Base-by-base conservation (phyloP, 2,797 vertebrate species). In the Parambassis ranga region DNA sequence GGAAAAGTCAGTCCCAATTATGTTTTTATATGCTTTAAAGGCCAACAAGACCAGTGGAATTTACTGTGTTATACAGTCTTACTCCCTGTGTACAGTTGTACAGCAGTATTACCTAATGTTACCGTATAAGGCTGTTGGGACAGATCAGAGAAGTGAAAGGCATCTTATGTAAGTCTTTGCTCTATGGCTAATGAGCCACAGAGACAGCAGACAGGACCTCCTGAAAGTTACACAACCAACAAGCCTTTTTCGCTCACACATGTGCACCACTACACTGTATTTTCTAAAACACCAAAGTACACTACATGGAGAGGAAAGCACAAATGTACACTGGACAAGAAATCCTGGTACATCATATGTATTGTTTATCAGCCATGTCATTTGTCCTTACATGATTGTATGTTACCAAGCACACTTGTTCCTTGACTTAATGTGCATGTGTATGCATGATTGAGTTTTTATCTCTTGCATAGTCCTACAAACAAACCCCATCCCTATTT, bases 141-240 rank as follows among this genome's bases (percentile, higher is more conserved):
- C 41, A 63, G 44, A 52, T 37, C 16, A 7, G 44, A 28, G 39
- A 52, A 37, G 71, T 74, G 63, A 69, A 71, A 41, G 32, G 30
- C 47, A 58, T 65, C 63, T 77, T 77, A 75, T 57, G 50, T 66
- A 84, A 88, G 49, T 15, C 28, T 60, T 62, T 60, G 60, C 63
- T 75, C 64, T 59, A 41, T 77, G 69, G 71, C 72, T 85, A 85
- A 85, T 85, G 71, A 84, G 78, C 65, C 74, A 84, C 84, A 82
- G 71, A 75, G 62, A 70, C 30, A 55, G 57, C 51, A 61, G 53
- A 47, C 65, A 18, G 44, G 42, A 57, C 50, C 61, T 67, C 61
- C 62, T 65, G 35, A 51, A 79, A 46, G 59, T 84, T 80, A 85
- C 65, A 72, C 75, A 83, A 81, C 71, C 46, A 64, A 48, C 23